phyloP scores from a whole-genome alignment of 2,113 vertebrate genomes.

The Fukomys damarensis region DNA sequence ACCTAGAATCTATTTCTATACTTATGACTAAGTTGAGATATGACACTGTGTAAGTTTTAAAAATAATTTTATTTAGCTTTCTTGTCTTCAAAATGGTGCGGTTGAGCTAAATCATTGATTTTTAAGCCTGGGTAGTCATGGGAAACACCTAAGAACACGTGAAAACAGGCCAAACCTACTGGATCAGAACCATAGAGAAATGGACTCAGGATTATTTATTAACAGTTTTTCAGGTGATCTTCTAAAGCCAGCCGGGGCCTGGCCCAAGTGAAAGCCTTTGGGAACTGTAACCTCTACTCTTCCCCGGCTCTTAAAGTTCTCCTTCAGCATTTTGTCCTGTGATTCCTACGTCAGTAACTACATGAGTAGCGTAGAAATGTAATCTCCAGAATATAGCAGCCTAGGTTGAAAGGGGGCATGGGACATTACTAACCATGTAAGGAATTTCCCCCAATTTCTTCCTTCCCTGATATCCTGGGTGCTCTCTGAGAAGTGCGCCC shows the following conservation, averaged over 20 bases:
- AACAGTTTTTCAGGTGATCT: background rate
- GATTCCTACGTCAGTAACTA: background rate
- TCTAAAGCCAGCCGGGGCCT: background rate
- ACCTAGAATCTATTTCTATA: background rate
- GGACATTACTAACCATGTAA: background rate
- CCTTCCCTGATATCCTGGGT: background rate
- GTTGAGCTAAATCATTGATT: background rate
- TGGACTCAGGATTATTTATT: background rate
- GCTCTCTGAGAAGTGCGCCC: rapidly evolving
- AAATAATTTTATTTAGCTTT: background rate
- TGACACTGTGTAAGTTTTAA: background rate
- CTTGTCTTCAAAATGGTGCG: slow-evolving; percentile 13
- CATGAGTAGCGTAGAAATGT: background rate
- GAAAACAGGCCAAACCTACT: background rate
- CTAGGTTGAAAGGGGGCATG: background rate
- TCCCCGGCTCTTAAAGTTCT: background rate
- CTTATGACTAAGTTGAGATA: background rate
- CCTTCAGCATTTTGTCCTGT: background rate
- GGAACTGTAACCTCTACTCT: background rate
- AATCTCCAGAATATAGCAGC: background rate
- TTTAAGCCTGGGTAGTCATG: background rate
- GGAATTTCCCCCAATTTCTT: background rate
- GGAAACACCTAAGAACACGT: background rate
- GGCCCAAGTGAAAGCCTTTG: background rate
- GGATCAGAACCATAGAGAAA: background rate